A percentile compares a stretch with the other conserved stretches of the same genome.
These are phyloP conservation scores for Sebastes kiyomatsui DNA, from an alignment of 2,797 vertebrate genomes.

Conservation along the genomic window DNA sequence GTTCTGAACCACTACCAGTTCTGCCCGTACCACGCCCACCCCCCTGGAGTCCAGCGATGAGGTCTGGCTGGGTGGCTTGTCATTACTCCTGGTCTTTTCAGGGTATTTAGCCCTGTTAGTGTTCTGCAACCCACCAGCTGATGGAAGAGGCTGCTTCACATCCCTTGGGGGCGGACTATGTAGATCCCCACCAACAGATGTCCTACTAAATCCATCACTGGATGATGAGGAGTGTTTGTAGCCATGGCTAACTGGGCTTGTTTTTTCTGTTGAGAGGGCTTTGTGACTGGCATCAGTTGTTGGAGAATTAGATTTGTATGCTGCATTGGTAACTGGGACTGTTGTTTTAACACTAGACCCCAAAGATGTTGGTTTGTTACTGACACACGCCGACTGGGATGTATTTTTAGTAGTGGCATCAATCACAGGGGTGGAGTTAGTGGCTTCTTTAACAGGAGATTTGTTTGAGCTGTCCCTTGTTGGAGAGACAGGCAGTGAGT, in stretches of 20 bases:
- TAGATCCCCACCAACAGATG: slow-evolving; percentile 57
- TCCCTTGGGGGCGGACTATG: slow-evolving; percentile 67
- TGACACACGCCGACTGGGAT: slow-evolving; percentile 7
- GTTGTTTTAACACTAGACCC: slow-evolving; percentile 58
- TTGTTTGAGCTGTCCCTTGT: slow-evolving; percentile 58
- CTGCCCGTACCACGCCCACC: slow-evolving; percentile 78
- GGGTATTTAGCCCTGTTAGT: slow-evolving; percentile 50
- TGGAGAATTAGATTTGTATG: slow-evolving; percentile 53
- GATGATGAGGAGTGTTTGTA: slow-evolving; percentile 63
- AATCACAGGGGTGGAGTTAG: slow-evolving; percentile 37
- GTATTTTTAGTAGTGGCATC: slow-evolving; percentile 62
- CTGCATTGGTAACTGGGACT: slow-evolving; percentile 36
- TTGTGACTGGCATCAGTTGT: slow-evolving; percentile 57
- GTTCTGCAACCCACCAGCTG: slow-evolving; percentile 54
- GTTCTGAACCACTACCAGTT: slow-evolving; percentile 85
- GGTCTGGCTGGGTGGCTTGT: slow-evolving; percentile 53
- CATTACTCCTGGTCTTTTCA: slow-evolving; percentile 58
- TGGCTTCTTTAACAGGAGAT: slow-evolving; percentile 56
- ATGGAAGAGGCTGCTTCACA: slow-evolving; percentile 55
- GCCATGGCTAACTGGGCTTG: slow-evolving; percentile 37
- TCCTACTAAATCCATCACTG: slow-evolving; percentile 66
- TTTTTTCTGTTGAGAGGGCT: slow-evolving; percentile 65
- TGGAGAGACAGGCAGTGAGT: slow-evolving; percentile 61
- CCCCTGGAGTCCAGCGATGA: slow-evolving; percentile 62
- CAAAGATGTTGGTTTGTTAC: slow-evolving; percentile 52